Base-by-base conservation (phyloP, 2,113 vertebrate species). In the Chaetodon trifascialis region DNA sequence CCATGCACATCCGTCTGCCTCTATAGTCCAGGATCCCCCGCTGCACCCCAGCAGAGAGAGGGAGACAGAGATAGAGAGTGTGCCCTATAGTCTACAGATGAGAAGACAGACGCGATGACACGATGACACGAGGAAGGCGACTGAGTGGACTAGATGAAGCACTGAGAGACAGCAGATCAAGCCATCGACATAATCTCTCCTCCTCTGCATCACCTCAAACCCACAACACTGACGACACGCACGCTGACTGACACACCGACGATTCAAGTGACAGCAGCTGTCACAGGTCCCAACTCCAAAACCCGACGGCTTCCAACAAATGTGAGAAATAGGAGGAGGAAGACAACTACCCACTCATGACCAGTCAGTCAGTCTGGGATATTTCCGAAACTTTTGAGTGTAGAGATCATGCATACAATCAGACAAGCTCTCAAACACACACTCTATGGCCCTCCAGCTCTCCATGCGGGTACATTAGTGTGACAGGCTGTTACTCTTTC, bases 1-100 rank as follows among this genome's bases (percentile, higher is more conserved):
- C 97, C 81, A 93, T 97, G 92, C 98, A 98, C 93, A 96, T 99
- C 91, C 96, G 96, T 68, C 95, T 97, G 75, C 95, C 95, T 0
- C 94, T 96, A 91, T 98, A 97, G 92, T 90, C 71, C 23, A 64
- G 81, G 80, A 59, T n/a, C 58, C 12, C 42, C 36, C 36, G 42
- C 72, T 47, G 62, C 52, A 79, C 52, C 72, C 73, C 21, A 49
- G 80, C 59, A 84, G 86, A 76, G 79, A 71, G 80, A 68, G 68
- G n/a, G 67, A 70, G 77, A 70, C 73, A 14, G 63, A 66, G 54
- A 55, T 15, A 23, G 79, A 89, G 44, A 47, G 59, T 17, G 51
- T 42, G 47, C 76, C 82, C 55, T 51, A 40, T 52, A 60, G 25
- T 77, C 77, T 36, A 83, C 65, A 77, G 86, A 82, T 63, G 69